Conservation (phyloP, 2,797 vertebrate species). For the Pseudopleuronectes americanus region DNA sequence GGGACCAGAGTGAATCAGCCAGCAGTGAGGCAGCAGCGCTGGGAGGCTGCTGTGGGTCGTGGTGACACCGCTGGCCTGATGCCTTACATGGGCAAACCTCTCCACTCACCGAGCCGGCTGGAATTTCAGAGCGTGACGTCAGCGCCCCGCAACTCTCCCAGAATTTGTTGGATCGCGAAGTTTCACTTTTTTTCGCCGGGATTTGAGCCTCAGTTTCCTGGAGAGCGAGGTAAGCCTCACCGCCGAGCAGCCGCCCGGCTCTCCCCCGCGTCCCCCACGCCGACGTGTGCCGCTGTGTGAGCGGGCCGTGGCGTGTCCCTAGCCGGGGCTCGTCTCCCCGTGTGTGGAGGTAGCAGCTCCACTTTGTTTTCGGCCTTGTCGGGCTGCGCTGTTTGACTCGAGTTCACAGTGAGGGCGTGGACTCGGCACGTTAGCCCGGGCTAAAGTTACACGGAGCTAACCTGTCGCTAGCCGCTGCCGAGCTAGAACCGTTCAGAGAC, state of each 20-base stretch:
- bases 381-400: constrained; percentile 43
- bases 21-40: not conserved
- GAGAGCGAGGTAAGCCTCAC: constrained; percentile 85
- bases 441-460: constrained; percentile 54
- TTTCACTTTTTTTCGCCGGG: constrained; percentile 83
- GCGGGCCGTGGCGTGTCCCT: not conserved
- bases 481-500: not conserved
- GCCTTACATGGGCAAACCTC: constrained; percentile 90
- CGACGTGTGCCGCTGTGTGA: too few species aligned
- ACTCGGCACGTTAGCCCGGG: constrained; percentile 57
- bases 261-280: too few species aligned
- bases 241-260: too few species aligned
- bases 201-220: constrained; percentile 81
- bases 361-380: constrained; percentile 66
- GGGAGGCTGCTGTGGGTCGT: constrained; percentile 19
- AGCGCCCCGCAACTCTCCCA: constrained; percentile 84
- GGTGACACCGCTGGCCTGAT: constrained; percentile 74
- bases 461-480: constrained; percentile 31
- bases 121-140: constrained; percentile 87
- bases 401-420: constrained; percentile 81
- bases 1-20: too few species aligned
- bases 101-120: constrained; percentile 74
- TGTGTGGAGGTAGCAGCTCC: constrained; percentile 24
- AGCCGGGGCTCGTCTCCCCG: constrained; percentile 4
- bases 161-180: constrained; percentile 84